phyloP scores from a whole-genome alignment of 2,113 vertebrate genomes.

The Pollachius pollachius region DNA sequence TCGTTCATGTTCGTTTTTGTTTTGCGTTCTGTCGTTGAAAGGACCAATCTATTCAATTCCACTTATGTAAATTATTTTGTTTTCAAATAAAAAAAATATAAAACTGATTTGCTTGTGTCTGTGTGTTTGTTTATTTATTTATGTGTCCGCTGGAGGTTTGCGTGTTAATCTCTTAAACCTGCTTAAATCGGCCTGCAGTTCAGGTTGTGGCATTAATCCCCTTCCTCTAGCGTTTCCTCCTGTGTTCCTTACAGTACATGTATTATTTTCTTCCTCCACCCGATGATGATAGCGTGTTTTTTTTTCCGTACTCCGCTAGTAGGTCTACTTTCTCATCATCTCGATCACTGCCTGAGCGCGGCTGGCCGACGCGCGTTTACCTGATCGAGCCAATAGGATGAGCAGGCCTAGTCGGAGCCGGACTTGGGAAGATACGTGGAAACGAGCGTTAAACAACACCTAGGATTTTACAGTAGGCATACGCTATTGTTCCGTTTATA shows the following conservation, averaged over 20 bases:
- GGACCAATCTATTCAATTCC: background rate
- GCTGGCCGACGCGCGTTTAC: too few species aligned
- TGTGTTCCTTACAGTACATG: background rate
- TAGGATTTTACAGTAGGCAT: background rate
- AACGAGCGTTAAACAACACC: background rate
- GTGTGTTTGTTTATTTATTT: background rate
- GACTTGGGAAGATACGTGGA: background rate
- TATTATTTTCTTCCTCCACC: background rate
- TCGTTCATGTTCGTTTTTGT: too few species aligned
- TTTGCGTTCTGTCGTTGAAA: too few species aligned
- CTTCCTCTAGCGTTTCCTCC: slow-evolving; percentile 13
- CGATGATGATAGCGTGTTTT: background rate
- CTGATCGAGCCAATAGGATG: too few species aligned
- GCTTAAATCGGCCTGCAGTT: slow-evolving; percentile 23
- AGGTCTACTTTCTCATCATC: background rate
- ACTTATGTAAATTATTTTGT: slow-evolving; percentile 20
- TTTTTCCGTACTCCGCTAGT: background rate
- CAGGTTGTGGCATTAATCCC: slow-evolving; percentile 47
- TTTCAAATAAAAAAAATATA: slow-evolving; percentile 50
- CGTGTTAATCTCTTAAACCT: slow-evolving; percentile 55
- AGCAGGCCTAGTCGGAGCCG: too few species aligned
- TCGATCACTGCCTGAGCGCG: too few species aligned
- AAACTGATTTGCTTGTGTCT: background rate
- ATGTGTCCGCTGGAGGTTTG: background rate
- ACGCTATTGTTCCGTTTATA: background rate